Percentiles rank a stretch among this genome's conserved stretches.
Conservation (phyloP, 1,140 invertebrate species). For the Zophobas atratus region DNA sequence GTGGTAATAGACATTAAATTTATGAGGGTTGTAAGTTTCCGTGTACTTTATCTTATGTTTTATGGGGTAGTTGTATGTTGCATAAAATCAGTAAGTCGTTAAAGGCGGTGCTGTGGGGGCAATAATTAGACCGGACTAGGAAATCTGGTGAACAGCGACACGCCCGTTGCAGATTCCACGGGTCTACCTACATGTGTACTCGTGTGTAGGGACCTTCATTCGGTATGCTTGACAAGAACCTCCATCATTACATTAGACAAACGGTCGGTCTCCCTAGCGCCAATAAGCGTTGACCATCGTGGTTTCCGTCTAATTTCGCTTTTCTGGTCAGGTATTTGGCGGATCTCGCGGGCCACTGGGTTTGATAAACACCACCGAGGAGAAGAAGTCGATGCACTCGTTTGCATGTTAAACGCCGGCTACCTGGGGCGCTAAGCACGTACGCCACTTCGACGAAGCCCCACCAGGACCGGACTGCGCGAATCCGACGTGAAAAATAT, state of each 20-base stretch:
- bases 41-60: constrained; percentile 49
- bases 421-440: constrained; percentile 32
- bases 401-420: constrained; percentile 29
- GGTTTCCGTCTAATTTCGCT: constrained; percentile 38
- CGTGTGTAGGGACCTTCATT: constrained; percentile 44
- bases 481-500: too few species aligned
- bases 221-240: constrained; percentile 45
- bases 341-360: constrained; percentile 34
- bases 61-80: constrained; percentile 49
- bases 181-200: constrained; percentile 41
- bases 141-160: constrained; percentile 47
- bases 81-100: constrained; percentile 49
- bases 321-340: constrained; percentile 30
- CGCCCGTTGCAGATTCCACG: constrained; percentile 47
- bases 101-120: constrained; percentile 45
- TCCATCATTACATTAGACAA: constrained; percentile 46
- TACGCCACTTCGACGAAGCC: constrained; percentile 19
- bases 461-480: not conserved
- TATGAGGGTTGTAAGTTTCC: constrained; percentile 49
- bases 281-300: constrained; percentile 18
- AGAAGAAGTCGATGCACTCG: constrained; percentile 38
- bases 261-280: constrained; percentile 16
- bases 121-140: constrained; percentile 48
- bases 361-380: constrained; percentile 14
- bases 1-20: constrained; percentile 50